Percentiles rank a stretch among this genome's conserved stretches.
These are phyloP conservation scores for Ochotona curzoniae DNA, from an alignment of 2,113 vertebrate genomes.

Conservation along the genomic window DNA sequence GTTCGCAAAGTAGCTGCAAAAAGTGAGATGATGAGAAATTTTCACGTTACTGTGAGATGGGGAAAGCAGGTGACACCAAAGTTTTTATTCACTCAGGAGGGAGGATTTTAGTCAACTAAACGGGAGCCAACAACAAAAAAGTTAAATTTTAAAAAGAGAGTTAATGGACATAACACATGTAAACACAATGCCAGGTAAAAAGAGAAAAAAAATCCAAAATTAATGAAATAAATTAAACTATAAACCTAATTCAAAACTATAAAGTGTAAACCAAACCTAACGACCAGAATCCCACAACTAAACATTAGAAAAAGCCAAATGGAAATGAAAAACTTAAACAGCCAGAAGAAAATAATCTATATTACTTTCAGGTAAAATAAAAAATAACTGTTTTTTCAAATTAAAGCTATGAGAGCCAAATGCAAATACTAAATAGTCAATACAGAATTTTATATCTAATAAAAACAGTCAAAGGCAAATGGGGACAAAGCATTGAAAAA, in stretches of 20 bases:
- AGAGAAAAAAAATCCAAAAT: slow-evolving; percentile 5
- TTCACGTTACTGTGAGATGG: not conserved
- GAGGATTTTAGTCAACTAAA: not conserved
- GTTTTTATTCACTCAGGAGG: not conserved
- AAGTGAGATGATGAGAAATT: not conserved
- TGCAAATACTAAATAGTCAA: not conserved
- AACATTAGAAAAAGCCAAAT: not conserved
- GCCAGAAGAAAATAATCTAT: not conserved
- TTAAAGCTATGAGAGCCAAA: not conserved
- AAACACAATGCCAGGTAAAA: not conserved
- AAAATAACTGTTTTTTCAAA: not conserved
- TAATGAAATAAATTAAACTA: not conserved
- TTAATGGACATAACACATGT: not conserved
- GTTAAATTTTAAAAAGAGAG: not conserved
- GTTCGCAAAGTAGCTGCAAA: not conserved
- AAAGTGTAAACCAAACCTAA: not conserved
- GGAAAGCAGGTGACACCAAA: not conserved
- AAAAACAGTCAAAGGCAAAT: not conserved
- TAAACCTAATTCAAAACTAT: not conserved
- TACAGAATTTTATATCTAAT: not conserved
- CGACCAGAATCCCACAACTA: not conserved
- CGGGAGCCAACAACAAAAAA: not conserved
- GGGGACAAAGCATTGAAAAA: not conserved
- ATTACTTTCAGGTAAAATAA: not conserved
- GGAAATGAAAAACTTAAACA: not conserved